Base-by-base conservation (phyloP, 2,113 vertebrate species). In the Geococcyx californianus region DNA sequence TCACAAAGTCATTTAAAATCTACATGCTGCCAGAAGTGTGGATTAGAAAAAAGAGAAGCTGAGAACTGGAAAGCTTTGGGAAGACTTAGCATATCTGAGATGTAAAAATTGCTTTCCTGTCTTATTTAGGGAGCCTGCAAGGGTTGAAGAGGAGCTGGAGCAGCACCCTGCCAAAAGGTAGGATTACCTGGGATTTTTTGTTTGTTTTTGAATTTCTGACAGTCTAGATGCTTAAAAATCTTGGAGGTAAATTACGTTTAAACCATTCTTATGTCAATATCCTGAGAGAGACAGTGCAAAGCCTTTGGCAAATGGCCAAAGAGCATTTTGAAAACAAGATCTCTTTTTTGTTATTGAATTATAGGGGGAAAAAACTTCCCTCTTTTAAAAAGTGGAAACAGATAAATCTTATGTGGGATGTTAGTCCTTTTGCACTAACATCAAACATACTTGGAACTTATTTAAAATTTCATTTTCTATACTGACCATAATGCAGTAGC, bases 1-100 rank as follows among this genome's bases (percentile, higher is more conserved):
- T 70, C 79, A 86, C 38, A 80, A 93, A 96, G 76, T 93, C 11
- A 84, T 84, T 96, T 86, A 76, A 93, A 96, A 93, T 84, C 79
- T 86, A 58, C 68, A 63, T 7, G 6, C 18, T 93, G 74, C 90
- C 84, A 94, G 87, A 79, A 91, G 44, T 68, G 36, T 64, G 70
- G 84, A 94, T 94, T 95, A 94, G 91, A 79, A 79, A 84, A 87
- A 69, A 8, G 28, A 84, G 44, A 82, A 62, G 40, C 54, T 90
- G 62, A 87, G 82, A 93, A 91, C 40, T 89, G 52, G 47, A 87
- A 90, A 85, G 56, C 62, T 95, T 92, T 44, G 87, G 70, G 70
- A 89, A 96, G 84, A 79, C 73, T 96, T 95, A 94, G 24, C 74
- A 69, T 85, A 87, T 87, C 85, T 91, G 84, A 72, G 62, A 89